Evolutionary conservation across 2,888 invertebrate genomes (phyloP).

Genomic region (Cartodere bifasciata): DNA sequence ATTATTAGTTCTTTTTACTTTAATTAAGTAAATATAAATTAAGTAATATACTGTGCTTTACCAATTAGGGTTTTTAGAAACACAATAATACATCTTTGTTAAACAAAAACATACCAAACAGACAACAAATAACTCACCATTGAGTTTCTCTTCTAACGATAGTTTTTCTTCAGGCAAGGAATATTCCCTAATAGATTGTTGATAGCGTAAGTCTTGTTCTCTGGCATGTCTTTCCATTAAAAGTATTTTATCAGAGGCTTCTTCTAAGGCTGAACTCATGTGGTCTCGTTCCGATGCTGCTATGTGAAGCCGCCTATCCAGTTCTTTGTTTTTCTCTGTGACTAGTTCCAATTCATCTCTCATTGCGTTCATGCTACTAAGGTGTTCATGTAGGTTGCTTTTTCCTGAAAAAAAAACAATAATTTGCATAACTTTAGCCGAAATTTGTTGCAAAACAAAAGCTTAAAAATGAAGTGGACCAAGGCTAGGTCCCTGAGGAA

Average conservation of each 20-base stretch:
- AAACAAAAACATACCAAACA: too few relatives aligned
- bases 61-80: too few relatives aligned
- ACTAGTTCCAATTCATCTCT: constrained; percentile 78
- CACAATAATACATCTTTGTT: too few relatives aligned
- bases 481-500: too few relatives aligned
- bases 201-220: constrained; percentile 54
- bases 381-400: constrained; percentile 56
- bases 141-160: constrained; percentile 31
- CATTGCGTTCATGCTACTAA: constrained; percentile 76
- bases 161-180: constrained; percentile 30
- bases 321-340: constrained; percentile 68
- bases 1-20: too few relatives aligned
- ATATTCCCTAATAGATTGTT: constrained; percentile 30
- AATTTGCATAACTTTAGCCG: too few relatives aligned
- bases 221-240: constrained; percentile 71
- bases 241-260: constrained; percentile 78
- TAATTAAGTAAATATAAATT: too few relatives aligned
- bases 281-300: constrained; percentile 71
- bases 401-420: constrained; percentile 12
- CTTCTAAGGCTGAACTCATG: constrained; percentile 69
- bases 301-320: constrained; percentile 64
- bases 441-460: too few relatives aligned
- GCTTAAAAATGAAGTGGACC: too few relatives aligned
- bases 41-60: too few relatives aligned
- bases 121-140: constrained; percentile 37